Evolutionary conservation across 2,888 invertebrate species (phyloP), one percentile per base, ranked within the genome.

Genomic region (Desoria tigrina): DNA sequence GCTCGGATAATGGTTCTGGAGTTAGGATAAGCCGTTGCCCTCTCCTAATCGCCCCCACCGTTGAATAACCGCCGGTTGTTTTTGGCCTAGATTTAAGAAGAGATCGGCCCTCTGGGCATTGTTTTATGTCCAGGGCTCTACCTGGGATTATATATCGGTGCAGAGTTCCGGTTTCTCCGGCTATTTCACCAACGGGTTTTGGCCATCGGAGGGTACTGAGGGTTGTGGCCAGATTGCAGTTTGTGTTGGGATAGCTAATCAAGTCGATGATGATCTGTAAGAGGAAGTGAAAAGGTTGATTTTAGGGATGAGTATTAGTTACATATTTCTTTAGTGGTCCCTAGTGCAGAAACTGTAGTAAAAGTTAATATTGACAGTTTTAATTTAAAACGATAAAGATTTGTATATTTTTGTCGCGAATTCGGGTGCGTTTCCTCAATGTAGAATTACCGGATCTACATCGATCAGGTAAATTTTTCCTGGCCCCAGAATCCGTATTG

Each of bases 211-310:
- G 32, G 11, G 6, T 32, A 4, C 32, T 4, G 11, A 69, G 64
- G 45, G 53, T 54, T 16, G 66, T 59, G 21, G 66, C 69, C 2
- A 39, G 59, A 27, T 69, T 69, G 2, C 64, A 66, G 21, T 66
- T 66, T 4, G 66, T 42, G 28, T 69, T 66, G 24, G 69, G 69
- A 39, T 66, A 61, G 51, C 63, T 66, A 26, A 80, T 72, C 45
- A 81, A 60, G 72, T 81, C 81, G 23, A 80, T 73, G n/a, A 79
- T 74, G 27, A 79, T 55, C 77, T 78, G n/a, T n/a, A 65, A 2
- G 71, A 71, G 66, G 64, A 42, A 53, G 18, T 49, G 7, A 49
- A 49, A 49, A n/a, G n/a, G n/a, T n/a, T n/a, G n/a, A n/a, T n/a
- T n/a, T n/a, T n/a, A n/a, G n/a, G n/a, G n/a, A n/a, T n/a, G n/a